Evolutionary conservation across 1,140 invertebrate species (phyloP), one percentile per base, ranked within the genome.

Genomic region (Chrysomallon squamiferum): DNA sequence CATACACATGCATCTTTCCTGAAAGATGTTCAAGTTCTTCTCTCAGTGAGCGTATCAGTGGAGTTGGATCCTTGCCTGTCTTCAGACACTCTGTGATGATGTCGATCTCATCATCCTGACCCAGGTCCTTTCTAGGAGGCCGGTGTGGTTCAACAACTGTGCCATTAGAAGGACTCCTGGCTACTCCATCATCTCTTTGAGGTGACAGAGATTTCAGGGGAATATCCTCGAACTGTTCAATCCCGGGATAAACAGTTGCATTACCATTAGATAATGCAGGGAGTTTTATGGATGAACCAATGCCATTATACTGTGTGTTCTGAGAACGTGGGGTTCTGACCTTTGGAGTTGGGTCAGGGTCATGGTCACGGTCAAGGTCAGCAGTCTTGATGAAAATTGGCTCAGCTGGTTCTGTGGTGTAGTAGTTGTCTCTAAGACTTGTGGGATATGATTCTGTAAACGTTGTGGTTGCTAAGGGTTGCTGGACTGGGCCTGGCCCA

Each of bases 1-100:
- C 35, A 38, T 38, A 38, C 35, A 38, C 50, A 27, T 30, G 22
- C n/a, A 54, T 20, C 25, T 68, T 67, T 7, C 54, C 50, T 92
- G 61, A 65, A 22, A 67, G 25, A 29, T 29, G 54, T 43, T 62
- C 56, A 22, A 74, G 45, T 32, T 74, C 72, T 43, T 69, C 65
- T 18, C 69, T 38, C 13, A 76, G 52, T 43, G 59, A 69, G 30
- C 71, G 58, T 54, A 74, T 64, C 32, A 76, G 52, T 30, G 59
- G 65, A n/a, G 69, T 64, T 2, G 67, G 60, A 7, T 64, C 59
- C 11, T 57, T 58, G 11, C 70, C 69, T 3, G 68, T 58, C 20
- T 56, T 52, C 22, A 77, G 27, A 43, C 65, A 69, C 11, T 47
- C 65, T 29, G 68, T 62, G 13, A 78, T 68, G 22, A 76, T 54